Evolutionary conservation across 2,113 vertebrate species (phyloP), one percentile per base, ranked within the genome.

Genomic region (Daboia siamensis): DNA sequence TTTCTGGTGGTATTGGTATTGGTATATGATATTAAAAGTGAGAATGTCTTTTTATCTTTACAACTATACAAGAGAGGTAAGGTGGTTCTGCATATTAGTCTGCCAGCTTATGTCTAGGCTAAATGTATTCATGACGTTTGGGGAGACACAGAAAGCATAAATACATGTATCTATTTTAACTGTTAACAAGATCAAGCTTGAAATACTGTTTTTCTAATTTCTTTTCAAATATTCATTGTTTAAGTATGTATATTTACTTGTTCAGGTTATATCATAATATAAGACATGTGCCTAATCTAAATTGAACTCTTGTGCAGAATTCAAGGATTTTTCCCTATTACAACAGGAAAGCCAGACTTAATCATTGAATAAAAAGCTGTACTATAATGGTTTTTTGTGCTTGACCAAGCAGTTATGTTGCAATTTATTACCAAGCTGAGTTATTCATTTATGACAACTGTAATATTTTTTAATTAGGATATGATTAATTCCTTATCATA

Each of bases 41-140:
- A 44, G 95, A 48, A 94, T 52, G 26, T 95, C 88, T 87, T 48
- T 89, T 92, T 90, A 56, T 90, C 46, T 90, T 69, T 86, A 91
- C 57, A 94, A 69, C 56, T 4, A 10, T 21, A 84, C 90, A 89
- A 93, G 10, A 59, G 6, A 88, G 93, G 74, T 44, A 95, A 12
- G 7, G 3, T 61, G 88, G 39, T 94, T 64, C 90, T 46, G 57
- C 86, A 56, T 48, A 48, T 39, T 91, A 85, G 84, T 89, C 85
- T 61, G 39, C 56, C 61, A 92, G 24, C 24, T 69, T 86, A 54
- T 29, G 55, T 86, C 44, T 44, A 26, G 17, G 46, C 80, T 56
- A 48, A 80, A 85, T 8, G 29, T 84, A 56, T 57, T 91, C n/a
- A 26, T 55, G 26, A 12, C 4, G 90, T 39, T 46, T 33, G 3